Evolutionary conservation across 1,140 invertebrate genomes (phyloP).

Genomic region (Lepidostoma basale): DNA sequence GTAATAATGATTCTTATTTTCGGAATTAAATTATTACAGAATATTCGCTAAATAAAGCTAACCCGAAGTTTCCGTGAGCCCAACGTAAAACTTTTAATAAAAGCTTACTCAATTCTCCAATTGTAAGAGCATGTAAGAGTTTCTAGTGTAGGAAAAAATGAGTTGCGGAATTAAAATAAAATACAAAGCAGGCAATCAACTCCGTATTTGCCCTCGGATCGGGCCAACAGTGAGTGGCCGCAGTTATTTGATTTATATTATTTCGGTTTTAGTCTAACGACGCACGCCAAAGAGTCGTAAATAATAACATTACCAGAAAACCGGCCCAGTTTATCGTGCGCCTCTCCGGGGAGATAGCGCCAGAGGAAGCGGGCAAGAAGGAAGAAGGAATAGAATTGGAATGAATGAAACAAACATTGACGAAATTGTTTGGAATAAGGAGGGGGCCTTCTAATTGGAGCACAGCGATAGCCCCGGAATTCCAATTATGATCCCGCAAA

Average conservation of each 20-base stretch:
- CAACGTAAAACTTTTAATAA: too few relatives aligned
- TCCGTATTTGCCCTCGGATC: constrained; percentile 9
- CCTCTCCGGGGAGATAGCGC: constrained; percentile 20
- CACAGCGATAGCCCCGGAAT: background rate
- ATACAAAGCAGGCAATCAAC: constrained; percentile 20
- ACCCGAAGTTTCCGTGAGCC: too few relatives aligned
- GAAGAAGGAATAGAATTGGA: constrained; percentile 27
- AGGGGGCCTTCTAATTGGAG: background rate
- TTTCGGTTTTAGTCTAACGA: constrained; percentile 37
- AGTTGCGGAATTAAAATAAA: constrained; percentile 7
- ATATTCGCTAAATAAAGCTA: too few relatives aligned
- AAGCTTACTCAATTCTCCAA: too few relatives aligned
- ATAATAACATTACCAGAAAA: constrained; percentile 41
- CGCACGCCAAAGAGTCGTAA: constrained; percentile 43
- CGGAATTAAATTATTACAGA: too few relatives aligned
- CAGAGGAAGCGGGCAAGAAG: background rate
- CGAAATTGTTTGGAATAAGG: constrained; percentile 30
- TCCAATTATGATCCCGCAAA: background rate
- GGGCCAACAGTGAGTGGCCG: constrained; percentile 10
- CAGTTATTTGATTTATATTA: constrained; percentile 45
- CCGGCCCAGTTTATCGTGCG: constrained; percentile 13
- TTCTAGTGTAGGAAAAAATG: too few relatives aligned
- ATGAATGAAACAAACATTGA: constrained; percentile 30
- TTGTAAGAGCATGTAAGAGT: too few relatives aligned
- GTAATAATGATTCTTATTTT: too few relatives aligned